Evolutionary conservation across 2,888 invertebrate species (phyloP), one percentile per base, ranked within the genome.

Genomic region (Tanypteryx hageni): DNA sequence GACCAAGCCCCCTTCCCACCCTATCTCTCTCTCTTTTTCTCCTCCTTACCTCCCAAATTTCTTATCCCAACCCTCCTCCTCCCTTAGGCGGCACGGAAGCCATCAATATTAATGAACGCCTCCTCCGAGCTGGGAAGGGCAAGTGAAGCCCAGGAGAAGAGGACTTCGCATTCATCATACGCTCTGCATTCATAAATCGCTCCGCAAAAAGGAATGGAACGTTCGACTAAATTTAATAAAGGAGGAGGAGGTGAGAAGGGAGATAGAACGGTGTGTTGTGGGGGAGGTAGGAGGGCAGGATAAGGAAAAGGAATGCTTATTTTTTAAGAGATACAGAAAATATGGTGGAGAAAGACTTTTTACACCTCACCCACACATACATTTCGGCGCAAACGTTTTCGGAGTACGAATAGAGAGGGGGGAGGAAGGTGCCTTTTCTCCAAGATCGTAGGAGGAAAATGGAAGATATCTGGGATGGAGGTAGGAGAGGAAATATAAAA

Each of bases 171-270:
- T 58, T 85, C 85, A 85, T 84, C 84, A 85, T 27, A 27, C 59
- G 85, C 27, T 27, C 27, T 18, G 59, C 85, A 85, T 85, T 85
- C 85, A 85, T 85, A 85, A 85, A 85, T 85, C 85, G 85, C 22
- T 13, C 7, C 83, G 83, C 13, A 83, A n/a, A 56, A 44, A 44
- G 18, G 56, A 57, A 83, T 44, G 16, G 76, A 76, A 76, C 76
- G 76, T 76, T 76, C 76, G 76, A 76, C 76, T 76, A 76, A 76
- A 76, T 76, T 83, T 44, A 83, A 44, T 83, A 44, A 22, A 27
- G 22, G 58, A n/a, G 58, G n/a, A 85, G n/a, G n/a, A 22, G 31
- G 22, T 14, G 58, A 57, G 13, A 18, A 4, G n/a, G 58, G 84
- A 57, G 85, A 57, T 58, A 1, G n/a, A 14, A 56, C 57, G 18